Evolutionary conservation across 2,797 vertebrate species (phyloP).

Genomic region (Adrianichthys oophorus): DNA sequence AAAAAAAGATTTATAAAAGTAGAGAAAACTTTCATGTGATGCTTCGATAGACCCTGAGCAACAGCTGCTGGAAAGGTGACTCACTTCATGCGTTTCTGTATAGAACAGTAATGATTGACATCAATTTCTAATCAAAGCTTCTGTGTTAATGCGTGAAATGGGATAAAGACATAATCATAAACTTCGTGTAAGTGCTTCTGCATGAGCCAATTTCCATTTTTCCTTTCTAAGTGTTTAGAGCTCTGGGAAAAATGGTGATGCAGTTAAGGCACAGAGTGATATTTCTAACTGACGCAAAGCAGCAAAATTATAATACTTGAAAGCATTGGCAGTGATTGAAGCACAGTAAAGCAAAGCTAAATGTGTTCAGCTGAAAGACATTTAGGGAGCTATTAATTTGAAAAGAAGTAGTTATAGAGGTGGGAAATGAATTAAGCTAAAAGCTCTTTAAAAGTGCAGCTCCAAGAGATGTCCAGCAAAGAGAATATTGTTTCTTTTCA

Average conservation of each 20-base stretch:
- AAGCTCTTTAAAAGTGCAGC: slow-evolving; percentile 69
- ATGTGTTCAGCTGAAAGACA: slow-evolving; percentile 68
- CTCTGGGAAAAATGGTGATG: slow-evolving; percentile 54
- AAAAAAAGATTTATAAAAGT: slow-evolving; percentile 45
- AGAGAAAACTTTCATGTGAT: slow-evolving; percentile 24
- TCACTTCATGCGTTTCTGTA: slow-evolving; percentile 20
- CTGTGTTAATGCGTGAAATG: slow-evolving; percentile 44
- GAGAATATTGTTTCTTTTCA: slow-evolving; percentile 40
- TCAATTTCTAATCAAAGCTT: slow-evolving; percentile 43
- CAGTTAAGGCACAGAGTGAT: slow-evolving; percentile 58
- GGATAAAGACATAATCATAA: slow-evolving; percentile 57
- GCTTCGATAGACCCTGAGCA: slow-evolving; percentile 9
- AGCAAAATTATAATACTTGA: slow-evolving; percentile 65
- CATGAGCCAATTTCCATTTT: slow-evolving; percentile 38
- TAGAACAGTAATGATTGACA: slow-evolving; percentile 37
- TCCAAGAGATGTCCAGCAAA: slow-evolving; percentile 52
- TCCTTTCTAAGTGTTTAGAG: slow-evolving; percentile 31
- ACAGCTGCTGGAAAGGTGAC: slow-evolving; percentile 13
- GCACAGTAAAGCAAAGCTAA: slow-evolving; percentile 66
- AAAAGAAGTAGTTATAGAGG: slow-evolving; percentile 64
- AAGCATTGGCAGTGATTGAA: slow-evolving; percentile 71
- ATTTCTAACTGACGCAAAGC: slow-evolving; percentile 68
- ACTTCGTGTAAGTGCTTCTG: slow-evolving; percentile 56
- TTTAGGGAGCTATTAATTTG: slow-evolving; percentile 74
- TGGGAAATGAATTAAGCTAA: slow-evolving; percentile 75